Conservation (phyloP, 2,113 vertebrate species). For the Ardeotis arabs region DNA sequence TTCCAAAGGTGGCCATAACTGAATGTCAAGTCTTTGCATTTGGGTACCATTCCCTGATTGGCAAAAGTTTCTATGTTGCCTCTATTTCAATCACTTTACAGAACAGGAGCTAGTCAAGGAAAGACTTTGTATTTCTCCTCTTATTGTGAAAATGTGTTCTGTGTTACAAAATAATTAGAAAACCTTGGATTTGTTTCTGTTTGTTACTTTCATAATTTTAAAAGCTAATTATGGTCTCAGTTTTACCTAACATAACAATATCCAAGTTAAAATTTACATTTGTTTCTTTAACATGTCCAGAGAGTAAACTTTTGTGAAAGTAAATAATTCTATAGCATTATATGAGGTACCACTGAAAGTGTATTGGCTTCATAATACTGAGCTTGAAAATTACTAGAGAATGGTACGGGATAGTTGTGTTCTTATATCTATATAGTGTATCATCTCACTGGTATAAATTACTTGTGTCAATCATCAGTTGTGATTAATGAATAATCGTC, state of each 20-base stretch:
- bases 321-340: neutral
- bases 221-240: neutral
- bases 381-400: neutral
- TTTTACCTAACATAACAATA: neutral
- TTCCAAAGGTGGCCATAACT: neutral
- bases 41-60: neutral
- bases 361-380: neutral
- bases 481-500: neutral
- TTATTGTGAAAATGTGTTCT: neutral
- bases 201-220: neutral
- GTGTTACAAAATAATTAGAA: neutral
- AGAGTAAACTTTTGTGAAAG: neutral
- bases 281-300: neutral
- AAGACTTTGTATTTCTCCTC: neutral
- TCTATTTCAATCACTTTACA: neutral
- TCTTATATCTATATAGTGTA: neutral
- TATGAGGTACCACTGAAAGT: neutral
- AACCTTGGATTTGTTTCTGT: neutral
- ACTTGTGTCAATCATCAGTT: neutral
- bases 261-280: neutral
- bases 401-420: neutral
- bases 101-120: neutral
- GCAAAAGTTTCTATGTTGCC: neutral
- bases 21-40: neutral
- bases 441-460: neutral